Percentiles rank a stretch among this genome's conserved stretches.
phyloP scores from a whole-genome alignment of 2,113 vertebrate genomes.

The Bos javanicus region DNA sequence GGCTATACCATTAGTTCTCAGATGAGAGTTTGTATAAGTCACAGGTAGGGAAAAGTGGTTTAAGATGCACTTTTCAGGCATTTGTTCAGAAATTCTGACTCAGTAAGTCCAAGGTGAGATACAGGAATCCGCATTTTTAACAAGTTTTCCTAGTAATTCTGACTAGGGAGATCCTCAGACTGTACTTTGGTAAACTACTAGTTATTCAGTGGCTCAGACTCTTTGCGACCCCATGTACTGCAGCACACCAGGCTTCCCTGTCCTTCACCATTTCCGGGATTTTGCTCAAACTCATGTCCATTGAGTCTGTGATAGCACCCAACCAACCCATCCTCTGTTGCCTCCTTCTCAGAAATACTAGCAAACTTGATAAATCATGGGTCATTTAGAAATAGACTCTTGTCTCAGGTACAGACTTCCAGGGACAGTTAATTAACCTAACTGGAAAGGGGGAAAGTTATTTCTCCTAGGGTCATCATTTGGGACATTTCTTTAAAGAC shows the following conservation, averaged over 20 bases:
- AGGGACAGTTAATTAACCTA: background rate
- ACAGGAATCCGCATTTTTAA: background rate
- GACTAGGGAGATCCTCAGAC: background rate
- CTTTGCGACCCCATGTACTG: background rate
- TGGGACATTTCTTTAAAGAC: background rate
- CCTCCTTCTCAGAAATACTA: background rate
- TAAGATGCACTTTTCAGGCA: background rate
- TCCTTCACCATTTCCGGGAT: background rate
- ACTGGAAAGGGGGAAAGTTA: background rate
- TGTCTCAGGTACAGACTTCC: background rate
- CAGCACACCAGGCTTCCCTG: background rate
- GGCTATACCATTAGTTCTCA: background rate
- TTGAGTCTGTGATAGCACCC: background rate
- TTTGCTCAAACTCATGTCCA: background rate
- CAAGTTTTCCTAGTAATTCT: background rate
- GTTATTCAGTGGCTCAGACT: background rate
- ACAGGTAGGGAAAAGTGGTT: background rate
- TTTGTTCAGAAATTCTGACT: background rate
- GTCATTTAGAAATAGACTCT: background rate
- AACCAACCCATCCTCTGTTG: background rate
- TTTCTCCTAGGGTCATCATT: background rate
- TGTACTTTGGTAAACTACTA: background rate
- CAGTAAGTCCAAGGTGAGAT: background rate
- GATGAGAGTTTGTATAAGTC: background rate
- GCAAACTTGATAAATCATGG: background rate